These are phyloP conservation scores for Tetraodon nigroviridis DNA, from an alignment of 2,113 vertebrate species.

Conservation along the genomic window DNA sequence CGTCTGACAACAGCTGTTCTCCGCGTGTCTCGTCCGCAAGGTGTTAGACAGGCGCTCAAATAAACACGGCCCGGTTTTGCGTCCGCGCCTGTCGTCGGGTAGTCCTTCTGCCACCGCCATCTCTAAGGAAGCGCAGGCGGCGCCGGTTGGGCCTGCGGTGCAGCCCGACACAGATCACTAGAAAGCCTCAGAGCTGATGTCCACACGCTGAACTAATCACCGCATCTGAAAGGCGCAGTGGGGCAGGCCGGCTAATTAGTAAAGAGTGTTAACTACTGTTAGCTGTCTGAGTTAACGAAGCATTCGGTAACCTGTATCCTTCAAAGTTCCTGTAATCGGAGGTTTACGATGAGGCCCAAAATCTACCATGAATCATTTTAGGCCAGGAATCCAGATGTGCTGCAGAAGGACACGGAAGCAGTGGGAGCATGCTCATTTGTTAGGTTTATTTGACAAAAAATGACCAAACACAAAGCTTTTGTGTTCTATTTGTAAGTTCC, in stretches of 20 bases:
- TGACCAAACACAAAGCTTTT: not conserved
- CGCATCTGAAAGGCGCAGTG: slow-evolving; percentile 5
- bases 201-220: slow-evolving; percentile 28
- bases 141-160: not conserved
- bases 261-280: slow-evolving; percentile 37
- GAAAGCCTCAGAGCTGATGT: slow-evolving; percentile 4
- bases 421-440: not conserved
- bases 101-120: slow-evolving; percentile 21
- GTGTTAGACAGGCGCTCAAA: slow-evolving; percentile 23
- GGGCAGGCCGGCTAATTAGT: slow-evolving; percentile 19
- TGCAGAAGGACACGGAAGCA: not conserved
- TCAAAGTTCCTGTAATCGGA: slow-evolving; percentile 38
- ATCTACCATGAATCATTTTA: slow-evolving; percentile 27
- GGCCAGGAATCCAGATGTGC: slow-evolving; percentile 27
- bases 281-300: slow-evolving; percentile 32
- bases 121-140: not conserved
- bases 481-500: not conserved
- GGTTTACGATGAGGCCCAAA: slow-evolving; percentile 38
- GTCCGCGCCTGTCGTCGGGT: slow-evolving; percentile 41
- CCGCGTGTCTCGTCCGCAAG: slow-evolving; percentile 21
- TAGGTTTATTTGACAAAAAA: not conserved
- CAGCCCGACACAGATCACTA: not conserved
- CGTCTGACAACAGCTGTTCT: slow-evolving; percentile 52
- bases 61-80: slow-evolving; percentile 40
- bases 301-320: slow-evolving; percentile 30